Evolutionary conservation across 2,113 vertebrate genomes (phyloP), one percentile per base, ranked within the genome.

Genomic region (Maccullochella peelii): DNA sequence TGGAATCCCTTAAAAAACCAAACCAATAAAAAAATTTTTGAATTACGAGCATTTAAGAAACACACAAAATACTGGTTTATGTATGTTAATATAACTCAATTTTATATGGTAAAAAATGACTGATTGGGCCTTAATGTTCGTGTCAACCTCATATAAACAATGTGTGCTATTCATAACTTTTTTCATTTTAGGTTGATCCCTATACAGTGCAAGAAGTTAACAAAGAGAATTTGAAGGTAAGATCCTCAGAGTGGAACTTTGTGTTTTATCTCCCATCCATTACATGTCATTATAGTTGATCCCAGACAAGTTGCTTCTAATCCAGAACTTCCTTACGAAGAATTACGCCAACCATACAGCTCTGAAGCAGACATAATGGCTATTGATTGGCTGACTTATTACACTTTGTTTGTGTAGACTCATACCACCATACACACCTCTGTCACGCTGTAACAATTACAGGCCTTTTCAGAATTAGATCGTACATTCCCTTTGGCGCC

Each of bases 241-340:
- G 8, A 4, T 55, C 14, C 33, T 59, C 25, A 12, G n/a, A 42
- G 30, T 12, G 1, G 1, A 67, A 67, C n/a, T 79, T 44, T 62
- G 15, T 23, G 61, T 58, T 30, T 38, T 55, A 30, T 50, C 38
- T 63, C 40, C 18, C 23, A 76, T 59, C 63, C 63, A 75, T 68
- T 36, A 77, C 16, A 11, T 16, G n/a, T 71, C 68, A 58, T 73
- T 69, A 73, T 42, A 5, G 16, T 18, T 33, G 38, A 80, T 62
- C 47, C 14, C 67, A 61, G 55, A 49, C 25, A 33, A 57, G 73
- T 69, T 62, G 38, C 42, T 49, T 78, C 38, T 52, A 83, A 73
- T 86, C 62, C 49, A 69, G 20, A 88, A 68, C 36, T 79, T 76
- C 61, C 73, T 62, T 52, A 83, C n/a, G 20, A 76, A 63, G 52